phyloP scores from a whole-genome alignment of 2,113 vertebrate species.

The Alectura lathami region DNA sequence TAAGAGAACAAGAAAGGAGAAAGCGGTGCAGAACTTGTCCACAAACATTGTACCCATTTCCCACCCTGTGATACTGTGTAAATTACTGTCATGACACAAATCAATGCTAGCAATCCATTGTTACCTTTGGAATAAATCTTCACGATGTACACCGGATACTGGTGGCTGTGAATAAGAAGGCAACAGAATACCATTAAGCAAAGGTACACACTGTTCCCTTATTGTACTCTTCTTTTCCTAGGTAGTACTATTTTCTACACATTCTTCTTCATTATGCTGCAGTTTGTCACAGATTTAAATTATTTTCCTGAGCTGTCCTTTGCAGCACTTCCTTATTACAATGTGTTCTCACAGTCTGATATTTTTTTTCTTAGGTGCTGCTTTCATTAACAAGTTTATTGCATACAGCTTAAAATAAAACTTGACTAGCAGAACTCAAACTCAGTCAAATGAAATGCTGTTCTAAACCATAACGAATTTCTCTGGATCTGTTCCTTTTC shows the following conservation, averaged over 20 bases:
- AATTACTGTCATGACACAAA: not conserved
- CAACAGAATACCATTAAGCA: not conserved
- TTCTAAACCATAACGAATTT: not conserved
- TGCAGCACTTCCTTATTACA: not conserved
- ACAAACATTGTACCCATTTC: not conserved
- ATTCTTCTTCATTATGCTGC: not conserved
- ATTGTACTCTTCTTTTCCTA: accelerated
- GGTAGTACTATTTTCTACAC: not conserved
- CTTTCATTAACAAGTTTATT: not conserved
- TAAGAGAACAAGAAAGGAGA: not conserved
- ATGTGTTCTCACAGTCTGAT: not conserved
- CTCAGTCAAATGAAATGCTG: not conserved
- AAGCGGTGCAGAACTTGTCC: not conserved
- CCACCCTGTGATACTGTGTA: not conserved
- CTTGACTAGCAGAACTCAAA: not conserved
- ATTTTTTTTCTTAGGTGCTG: not conserved
- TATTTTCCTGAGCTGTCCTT: not conserved
- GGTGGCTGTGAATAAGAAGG: conserved; percentile 31
- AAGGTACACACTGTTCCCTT: not conserved
- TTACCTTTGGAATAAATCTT: conserved; percentile 55
- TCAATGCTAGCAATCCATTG: not conserved
- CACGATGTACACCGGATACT: not conserved
- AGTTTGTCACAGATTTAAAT: not conserved
- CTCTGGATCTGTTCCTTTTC: not conserved
- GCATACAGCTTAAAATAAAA: not conserved